These are phyloP conservation scores for Phasia obesa DNA, from an alignment of 2,888 invertebrate genomes.

Conservation along the genomic window DNA sequence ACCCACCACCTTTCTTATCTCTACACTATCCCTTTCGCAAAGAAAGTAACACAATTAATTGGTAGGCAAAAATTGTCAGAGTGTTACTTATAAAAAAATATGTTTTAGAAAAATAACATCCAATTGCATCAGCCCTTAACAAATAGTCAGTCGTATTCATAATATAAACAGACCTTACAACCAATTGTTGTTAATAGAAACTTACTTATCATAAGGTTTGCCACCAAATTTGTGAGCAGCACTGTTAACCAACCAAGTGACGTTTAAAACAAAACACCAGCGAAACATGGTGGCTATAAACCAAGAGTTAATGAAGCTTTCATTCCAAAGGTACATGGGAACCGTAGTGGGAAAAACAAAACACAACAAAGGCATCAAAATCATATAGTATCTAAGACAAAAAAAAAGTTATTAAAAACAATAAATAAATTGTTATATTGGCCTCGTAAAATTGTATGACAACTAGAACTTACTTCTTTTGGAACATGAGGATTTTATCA, in stretches of 20 bases:
- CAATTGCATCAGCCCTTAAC: too few species aligned
- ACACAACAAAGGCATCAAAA: constrained; percentile 88
- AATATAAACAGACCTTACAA: too few species aligned
- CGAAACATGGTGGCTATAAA: constrained; percentile 89
- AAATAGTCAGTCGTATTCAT: too few species aligned
- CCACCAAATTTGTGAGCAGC: constrained; percentile 92
- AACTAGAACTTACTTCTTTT: constrained; percentile 91
- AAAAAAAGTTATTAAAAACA: too few species aligned
- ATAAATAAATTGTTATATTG: background rate
- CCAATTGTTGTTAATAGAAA: too few species aligned
- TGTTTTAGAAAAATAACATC: too few species aligned
- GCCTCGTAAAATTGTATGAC: background rate
- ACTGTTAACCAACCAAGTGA: constrained; percentile 95
- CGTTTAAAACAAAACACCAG: constrained; percentile 91
- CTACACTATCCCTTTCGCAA: too few species aligned
- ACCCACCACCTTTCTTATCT: too few species aligned
- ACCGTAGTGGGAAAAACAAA: constrained; percentile 90
- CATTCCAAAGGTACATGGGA: constrained; percentile 91
- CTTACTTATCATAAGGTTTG: constrained; percentile 88
- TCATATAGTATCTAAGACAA: constrained; percentile 87
- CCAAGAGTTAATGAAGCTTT: constrained; percentile 87
- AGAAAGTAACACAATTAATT: too few species aligned
- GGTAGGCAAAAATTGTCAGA: too few species aligned
- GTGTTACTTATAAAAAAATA: too few species aligned
- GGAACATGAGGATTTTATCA: constrained; percentile 93